Conservation (phyloP, 2,113 vertebrate genomes). For the Malurus melanocephalus region DNA sequence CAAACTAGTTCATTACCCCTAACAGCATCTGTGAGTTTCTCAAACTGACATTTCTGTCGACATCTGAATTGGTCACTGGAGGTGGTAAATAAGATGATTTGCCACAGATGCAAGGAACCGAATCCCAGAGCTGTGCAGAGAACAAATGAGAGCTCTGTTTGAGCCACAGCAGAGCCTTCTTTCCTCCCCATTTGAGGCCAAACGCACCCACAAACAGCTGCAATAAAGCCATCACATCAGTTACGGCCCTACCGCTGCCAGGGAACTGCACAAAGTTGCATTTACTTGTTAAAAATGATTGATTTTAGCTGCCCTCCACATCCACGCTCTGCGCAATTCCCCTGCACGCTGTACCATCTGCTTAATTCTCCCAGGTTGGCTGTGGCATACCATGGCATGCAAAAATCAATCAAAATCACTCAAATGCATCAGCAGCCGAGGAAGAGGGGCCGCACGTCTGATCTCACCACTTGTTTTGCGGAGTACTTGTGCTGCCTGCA, state of each 20-base stretch:
- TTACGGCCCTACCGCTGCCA: neutral
- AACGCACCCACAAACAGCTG: slow-evolving; percentile 48
- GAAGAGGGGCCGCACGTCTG: neutral
- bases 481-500: neutral
- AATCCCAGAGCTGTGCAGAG: slow-evolving; percentile 13
- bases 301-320: neutral
- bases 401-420: slow-evolving; percentile 26
- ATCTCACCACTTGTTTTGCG: neutral
- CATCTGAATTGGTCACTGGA: slow-evolving; percentile 39
- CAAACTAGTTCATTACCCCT: neutral
- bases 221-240: slow-evolving; percentile 32
- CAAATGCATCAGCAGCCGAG: rapidly evolving
- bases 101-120: slow-evolving; percentile 11
- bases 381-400: neutral
- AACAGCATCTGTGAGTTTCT: slow-evolving; percentile 17
- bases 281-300: slow-evolving; percentile 33
- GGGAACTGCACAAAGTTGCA: slow-evolving; percentile 13
- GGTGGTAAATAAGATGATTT: slow-evolving; percentile 59
- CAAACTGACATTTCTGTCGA: slow-evolving; percentile 16
- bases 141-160: slow-evolving; percentile 29
- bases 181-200: neutral
- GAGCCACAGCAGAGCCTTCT: slow-evolving; percentile 25
- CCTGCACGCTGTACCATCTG: neutral
- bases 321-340: neutral
- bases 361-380: slow-evolving; percentile 1